phyloP scores from a whole-genome alignment of 2,113 vertebrate genomes.

The Ammodytes dubius region DNA sequence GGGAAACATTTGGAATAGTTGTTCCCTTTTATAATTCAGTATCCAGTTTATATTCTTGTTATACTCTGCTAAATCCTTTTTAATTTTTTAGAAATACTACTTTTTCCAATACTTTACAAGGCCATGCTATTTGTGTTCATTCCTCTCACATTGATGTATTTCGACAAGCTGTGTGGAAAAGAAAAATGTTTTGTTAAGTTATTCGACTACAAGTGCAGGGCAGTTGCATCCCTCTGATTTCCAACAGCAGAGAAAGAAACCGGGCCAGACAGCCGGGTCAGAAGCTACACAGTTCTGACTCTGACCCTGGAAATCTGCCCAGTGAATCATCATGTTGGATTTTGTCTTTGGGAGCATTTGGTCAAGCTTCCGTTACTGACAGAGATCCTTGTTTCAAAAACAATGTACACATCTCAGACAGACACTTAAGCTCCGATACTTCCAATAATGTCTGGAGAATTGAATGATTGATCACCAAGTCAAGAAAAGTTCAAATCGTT shows the following conservation, averaged over 20 bases:
- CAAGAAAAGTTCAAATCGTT: conserved; percentile 17
- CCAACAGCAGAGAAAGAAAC: conserved; percentile 10
- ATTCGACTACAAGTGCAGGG: neutral
- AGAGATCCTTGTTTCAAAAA: conserved; percentile 37
- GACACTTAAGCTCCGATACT: conserved; percentile 2
- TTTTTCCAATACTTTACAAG: neutral
- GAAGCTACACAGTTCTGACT: neutral
- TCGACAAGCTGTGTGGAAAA: conserved; percentile 13
- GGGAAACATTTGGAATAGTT: neutral
- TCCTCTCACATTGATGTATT: neutral
- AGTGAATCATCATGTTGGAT: conserved; percentile 48
- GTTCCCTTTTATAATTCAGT: neutral
- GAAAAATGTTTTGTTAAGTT: conserved; percentile 5
- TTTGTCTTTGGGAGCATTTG: conserved; percentile 11
- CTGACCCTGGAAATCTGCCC: conserved; percentile 53
- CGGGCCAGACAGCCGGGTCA: conserved; percentile 19
- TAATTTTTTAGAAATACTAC: neutral
- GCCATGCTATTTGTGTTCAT: neutral
- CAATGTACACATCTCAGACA: neutral
- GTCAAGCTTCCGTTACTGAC: conserved; percentile 33
- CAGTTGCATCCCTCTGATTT: conserved; percentile 11
- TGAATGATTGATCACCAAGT: conserved; percentile 1
- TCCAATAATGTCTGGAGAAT: neutral
- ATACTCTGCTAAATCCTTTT: neutral
- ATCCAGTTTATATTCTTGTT: neutral